Evolutionary conservation across 2,888 invertebrate species (phyloP).

Genomic region (Folsomia candida): DNA sequence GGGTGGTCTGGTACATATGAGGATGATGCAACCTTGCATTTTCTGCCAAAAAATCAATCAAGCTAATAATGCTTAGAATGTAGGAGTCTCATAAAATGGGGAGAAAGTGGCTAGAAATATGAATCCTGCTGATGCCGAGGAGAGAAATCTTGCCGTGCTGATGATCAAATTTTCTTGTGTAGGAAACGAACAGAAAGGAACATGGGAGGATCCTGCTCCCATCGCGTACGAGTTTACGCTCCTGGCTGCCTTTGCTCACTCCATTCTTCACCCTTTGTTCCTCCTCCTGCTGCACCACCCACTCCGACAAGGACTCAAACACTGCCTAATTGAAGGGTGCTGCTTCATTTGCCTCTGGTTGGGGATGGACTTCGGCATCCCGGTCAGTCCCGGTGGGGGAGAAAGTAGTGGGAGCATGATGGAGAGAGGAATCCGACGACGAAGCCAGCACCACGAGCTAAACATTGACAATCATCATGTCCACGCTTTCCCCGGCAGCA

Average conservation of each 20-base stretch:
- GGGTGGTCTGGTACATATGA: too few relatives aligned
- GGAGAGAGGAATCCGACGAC: conserved; percentile 2
- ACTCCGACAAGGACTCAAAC: conserved; percentile 45
- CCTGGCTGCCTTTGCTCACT: conserved; percentile 83
- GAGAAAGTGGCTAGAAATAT: neutral
- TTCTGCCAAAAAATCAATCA: neutral
- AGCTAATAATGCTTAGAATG: neutral
- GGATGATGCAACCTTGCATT: neutral
- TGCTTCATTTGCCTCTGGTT: conserved; percentile 64
- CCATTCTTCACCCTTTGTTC: conserved; percentile 77
- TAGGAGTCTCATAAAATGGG: neutral
- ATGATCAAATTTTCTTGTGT: too few relatives aligned
- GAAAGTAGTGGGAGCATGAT: conserved; percentile 2
- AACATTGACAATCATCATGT: conserved; percentile 39
- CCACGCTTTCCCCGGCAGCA: conserved; percentile 31
- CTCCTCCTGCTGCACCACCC: conserved; percentile 69
- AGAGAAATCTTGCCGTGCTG: too few relatives aligned
- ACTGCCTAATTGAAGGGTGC: conserved; percentile 56
- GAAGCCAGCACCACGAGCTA: conserved; percentile 36
- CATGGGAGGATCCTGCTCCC: conserved; percentile 50
- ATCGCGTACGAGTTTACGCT: conserved; percentile 66
- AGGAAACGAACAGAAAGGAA: too few relatives aligned
- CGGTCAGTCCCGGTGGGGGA: conserved; percentile 34
- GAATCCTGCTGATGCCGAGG: neutral
- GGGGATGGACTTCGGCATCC: conserved; percentile 47